Conservation (phyloP, 2,888 invertebrate species). For the Hydrotaea diabolus region DNA sequence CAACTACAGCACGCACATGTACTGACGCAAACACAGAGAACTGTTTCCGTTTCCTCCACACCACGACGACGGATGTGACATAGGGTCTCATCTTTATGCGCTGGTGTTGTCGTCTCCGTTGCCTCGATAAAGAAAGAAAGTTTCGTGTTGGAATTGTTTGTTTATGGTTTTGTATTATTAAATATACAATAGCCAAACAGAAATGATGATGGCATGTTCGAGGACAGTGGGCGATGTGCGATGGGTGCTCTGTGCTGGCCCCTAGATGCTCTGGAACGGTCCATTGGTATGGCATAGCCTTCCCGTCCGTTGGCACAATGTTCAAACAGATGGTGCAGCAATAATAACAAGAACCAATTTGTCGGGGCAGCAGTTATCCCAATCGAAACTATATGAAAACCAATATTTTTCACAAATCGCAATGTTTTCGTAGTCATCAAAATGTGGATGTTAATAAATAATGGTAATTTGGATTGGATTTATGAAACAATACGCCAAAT, state of each 20-base stretch:
- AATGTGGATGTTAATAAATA: slow-evolving; percentile 11
- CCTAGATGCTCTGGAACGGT: background rate
- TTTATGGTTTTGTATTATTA: slow-evolving; percentile 24
- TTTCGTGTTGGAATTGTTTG: slow-evolving; percentile 36
- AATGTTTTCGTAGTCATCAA: slow-evolving; percentile 29
- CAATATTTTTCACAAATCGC: slow-evolving; percentile 10
- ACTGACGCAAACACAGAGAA: background rate
- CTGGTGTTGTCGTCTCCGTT: background rate
- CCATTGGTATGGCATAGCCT: too few relatives aligned
- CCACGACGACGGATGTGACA: slow-evolving; percentile 3
- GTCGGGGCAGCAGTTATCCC: slow-evolving; percentile 4
- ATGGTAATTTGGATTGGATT: slow-evolving; percentile 19
- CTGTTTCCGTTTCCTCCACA: slow-evolving; percentile 3
- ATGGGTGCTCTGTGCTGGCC: background rate
- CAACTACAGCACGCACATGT: background rate
- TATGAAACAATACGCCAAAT: slow-evolving; percentile 2
- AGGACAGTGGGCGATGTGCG: background rate
- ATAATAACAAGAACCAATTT: slow-evolving; percentile 4
- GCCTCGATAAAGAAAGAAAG: background rate
- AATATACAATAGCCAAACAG: slow-evolving; percentile 28
- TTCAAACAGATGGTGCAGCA: slow-evolving; percentile 17
- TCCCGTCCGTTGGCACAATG: slow-evolving; percentile 6
- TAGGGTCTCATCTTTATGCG: background rate
- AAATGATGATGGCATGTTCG: slow-evolving; percentile 24
- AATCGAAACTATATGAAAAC: background rate